phyloP scores from a whole-genome alignment of 2,888 invertebrate genomes.

The Myathropa florea region DNA sequence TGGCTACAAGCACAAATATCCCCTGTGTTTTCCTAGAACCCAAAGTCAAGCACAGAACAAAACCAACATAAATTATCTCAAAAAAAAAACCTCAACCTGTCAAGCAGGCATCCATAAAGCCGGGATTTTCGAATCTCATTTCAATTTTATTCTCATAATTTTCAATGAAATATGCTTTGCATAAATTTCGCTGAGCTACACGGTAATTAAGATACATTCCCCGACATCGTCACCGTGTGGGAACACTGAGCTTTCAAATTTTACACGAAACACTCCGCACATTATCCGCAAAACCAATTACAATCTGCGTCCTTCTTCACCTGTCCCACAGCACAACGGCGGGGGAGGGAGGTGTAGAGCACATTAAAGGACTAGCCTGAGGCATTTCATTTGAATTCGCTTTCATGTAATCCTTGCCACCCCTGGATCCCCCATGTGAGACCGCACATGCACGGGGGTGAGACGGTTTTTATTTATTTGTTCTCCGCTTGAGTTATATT shows the following conservation, averaged over 20 bases:
- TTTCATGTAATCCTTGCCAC: not conserved
- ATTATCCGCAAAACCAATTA: slow-evolving; percentile 28
- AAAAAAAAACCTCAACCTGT: not conserved
- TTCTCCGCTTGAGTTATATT: slow-evolving; percentile 38
- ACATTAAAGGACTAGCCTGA: not conserved
- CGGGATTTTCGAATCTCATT: not conserved
- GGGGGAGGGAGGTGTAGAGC: not conserved
- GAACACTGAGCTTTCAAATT: slow-evolving; percentile 6
- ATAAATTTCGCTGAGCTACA: slow-evolving; percentile 9
- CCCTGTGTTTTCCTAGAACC: not conserved
- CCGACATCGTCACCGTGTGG: not conserved
- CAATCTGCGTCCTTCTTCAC: not conserved
- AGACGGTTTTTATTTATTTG: slow-evolving; percentile 10
- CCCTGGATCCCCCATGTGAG: not conserved
- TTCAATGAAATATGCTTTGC: slow-evolving; percentile 24
- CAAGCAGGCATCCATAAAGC: not conserved
- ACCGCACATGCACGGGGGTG: not conserved
- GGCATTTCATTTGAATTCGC: slow-evolving; percentile 27
- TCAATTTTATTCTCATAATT: slow-evolving; percentile 25
- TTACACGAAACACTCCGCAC: slow-evolving; percentile 1
- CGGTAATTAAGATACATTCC: slow-evolving; percentile 25
- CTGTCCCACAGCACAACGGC: no score
- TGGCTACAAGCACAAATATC: no score
- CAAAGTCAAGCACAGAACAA: not conserved
- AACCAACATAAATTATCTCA: not conserved